These are phyloP conservation scores for Knipowitschia caucasica DNA, from an alignment of 2,797 vertebrate genomes.

Conservation along the genomic window DNA sequence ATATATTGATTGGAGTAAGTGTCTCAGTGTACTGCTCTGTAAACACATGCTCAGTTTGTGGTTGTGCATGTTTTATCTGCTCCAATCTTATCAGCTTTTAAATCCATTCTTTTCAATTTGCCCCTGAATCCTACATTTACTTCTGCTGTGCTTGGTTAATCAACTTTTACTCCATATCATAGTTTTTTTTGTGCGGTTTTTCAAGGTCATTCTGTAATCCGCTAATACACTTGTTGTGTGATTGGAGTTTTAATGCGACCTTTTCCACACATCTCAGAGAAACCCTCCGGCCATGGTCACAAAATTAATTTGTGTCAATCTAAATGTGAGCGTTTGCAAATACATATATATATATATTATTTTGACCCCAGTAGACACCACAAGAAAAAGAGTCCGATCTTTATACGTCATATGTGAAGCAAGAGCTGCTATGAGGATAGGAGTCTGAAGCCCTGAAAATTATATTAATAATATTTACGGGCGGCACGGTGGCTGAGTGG, in stretches of 20 bases:
- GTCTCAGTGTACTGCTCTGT: constrained; percentile 72
- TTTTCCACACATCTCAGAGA: constrained; percentile 52
- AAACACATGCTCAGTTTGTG: constrained; percentile 59
- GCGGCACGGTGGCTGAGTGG: too few relatives aligned
- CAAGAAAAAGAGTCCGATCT: constrained; percentile 67
- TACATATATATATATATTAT: constrained; percentile 77
- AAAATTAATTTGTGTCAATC: constrained; percentile 75
- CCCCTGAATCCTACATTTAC: constrained; percentile 27
- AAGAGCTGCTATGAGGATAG: constrained; percentile 62
- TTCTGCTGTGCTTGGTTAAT: constrained; percentile 8
- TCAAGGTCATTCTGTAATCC: constrained; percentile 48
- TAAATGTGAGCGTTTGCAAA: constrained; percentile 74
- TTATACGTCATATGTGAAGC: constrained; percentile 63
- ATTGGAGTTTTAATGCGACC: constrained; percentile 49
- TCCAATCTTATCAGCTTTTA: constrained; percentile 62
- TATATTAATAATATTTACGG: too few relatives aligned
- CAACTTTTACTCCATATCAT: too few relatives aligned
- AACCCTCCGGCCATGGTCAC: constrained; percentile 63
- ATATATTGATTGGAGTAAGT: constrained; percentile 72
- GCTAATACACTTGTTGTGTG: constrained; percentile 37
- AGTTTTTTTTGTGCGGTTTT: constrained; percentile 31
- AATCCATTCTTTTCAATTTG: constrained; percentile 56
- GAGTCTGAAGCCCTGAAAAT: constrained; percentile 70
- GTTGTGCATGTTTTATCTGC: constrained; percentile 68
- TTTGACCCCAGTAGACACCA: constrained; percentile 67